Conservation (phyloP, 1,140 invertebrate genomes). For the Ceratina calcarata region DNA sequence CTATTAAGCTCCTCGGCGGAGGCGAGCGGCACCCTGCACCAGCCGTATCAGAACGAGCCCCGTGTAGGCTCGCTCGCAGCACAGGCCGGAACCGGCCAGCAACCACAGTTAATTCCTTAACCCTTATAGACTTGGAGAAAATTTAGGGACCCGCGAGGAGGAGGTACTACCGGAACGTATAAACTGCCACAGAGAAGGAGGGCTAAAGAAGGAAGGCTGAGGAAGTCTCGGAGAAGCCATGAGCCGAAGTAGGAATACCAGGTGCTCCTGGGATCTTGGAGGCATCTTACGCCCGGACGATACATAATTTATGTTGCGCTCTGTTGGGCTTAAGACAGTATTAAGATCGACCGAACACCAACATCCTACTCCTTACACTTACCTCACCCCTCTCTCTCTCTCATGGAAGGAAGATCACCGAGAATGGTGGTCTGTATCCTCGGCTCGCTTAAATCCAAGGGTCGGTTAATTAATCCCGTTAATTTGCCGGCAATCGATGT, state of each 20-base stretch:
- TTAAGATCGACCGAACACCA: constrained; percentile 77
- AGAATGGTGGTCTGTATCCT: constrained; percentile 46
- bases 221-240: constrained; percentile 51
- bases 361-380: constrained; percentile 63
- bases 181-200: constrained; percentile 53
- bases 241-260: constrained; percentile 75
- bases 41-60: constrained; percentile 50
- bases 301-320: constrained; percentile 81
- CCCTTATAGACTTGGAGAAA: constrained; percentile 78
- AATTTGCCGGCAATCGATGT: constrained; percentile 55
- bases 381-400: constrained; percentile 24
- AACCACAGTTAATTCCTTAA: constrained; percentile 78
- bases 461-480: constrained; percentile 66
- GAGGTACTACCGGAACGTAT: constrained; percentile 44
- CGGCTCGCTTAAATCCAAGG: constrained; percentile 48
- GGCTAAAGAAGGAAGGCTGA: constrained; percentile 56
- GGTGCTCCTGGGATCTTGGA: constrained; percentile 78
- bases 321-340: constrained; percentile 79
- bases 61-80: constrained; percentile 53
- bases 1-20: constrained; percentile 70
- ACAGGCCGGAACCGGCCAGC: constrained; percentile 49
- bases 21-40: constrained; percentile 41
- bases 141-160: constrained; percentile 71
- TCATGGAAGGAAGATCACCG: constrained; percentile 52
- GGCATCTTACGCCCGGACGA: constrained; percentile 79